Conservation (phyloP, 2,888 invertebrate genomes). For the Dasypolia templi region DNA sequence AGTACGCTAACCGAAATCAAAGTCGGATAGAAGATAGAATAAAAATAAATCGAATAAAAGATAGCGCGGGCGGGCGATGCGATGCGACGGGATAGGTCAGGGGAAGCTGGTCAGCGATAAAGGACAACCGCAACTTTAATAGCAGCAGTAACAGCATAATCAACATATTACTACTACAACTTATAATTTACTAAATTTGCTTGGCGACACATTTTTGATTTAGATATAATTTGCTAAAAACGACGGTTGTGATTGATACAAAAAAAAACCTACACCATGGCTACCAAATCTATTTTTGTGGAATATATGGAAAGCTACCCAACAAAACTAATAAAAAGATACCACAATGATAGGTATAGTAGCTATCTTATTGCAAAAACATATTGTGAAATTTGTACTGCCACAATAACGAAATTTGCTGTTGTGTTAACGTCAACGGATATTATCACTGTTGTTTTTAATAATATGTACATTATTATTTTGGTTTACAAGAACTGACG, state of each 20-base stretch:
- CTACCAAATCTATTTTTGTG: not conserved
- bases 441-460: slow-evolving; percentile 57
- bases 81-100: too few relatives aligned
- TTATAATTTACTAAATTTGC: not conserved
- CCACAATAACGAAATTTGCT: slow-evolving; percentile 40
- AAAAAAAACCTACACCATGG: not conserved
- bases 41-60: too few relatives aligned
- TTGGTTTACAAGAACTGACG: slow-evolving; percentile 48
- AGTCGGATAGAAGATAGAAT: too few relatives aligned
- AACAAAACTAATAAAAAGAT: slow-evolving; percentile 17
- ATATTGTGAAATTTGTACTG: slow-evolving; percentile 6
- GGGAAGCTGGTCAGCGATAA: too few relatives aligned
- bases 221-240: not conserved
- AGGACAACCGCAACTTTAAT: not conserved
- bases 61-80: too few relatives aligned
- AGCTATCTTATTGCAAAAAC: slow-evolving; percentile 29
- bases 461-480: slow-evolving; percentile 45
- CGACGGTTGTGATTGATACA: not conserved
- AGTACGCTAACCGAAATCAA: too few relatives aligned
- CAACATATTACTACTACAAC: too few relatives aligned
- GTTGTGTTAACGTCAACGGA: slow-evolving; percentile 48
- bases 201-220: not conserved
- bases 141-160: not conserved
- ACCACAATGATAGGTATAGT: slow-evolving; percentile 5
- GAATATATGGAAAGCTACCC: not conserved